These are phyloP conservation scores for Gymnoscopelus braueri DNA, from an alignment of 2,797 vertebrate species.

Conservation along the genomic window DNA sequence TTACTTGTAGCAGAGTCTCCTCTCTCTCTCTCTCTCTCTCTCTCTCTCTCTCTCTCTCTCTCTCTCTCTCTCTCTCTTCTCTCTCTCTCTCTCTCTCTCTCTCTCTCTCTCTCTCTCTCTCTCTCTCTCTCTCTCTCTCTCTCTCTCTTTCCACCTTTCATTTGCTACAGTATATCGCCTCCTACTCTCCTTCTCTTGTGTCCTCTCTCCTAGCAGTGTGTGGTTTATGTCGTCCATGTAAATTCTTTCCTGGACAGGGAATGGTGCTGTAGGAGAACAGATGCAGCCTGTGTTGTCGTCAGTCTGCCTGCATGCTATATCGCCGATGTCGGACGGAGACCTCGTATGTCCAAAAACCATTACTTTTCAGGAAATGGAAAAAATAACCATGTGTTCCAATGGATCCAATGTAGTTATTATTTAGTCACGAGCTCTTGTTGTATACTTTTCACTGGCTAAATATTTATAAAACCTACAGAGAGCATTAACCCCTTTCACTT, in stretches of 20 bases:
- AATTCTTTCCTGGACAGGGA: constrained; percentile 59
- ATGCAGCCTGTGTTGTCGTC: constrained; percentile 42
- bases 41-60: neutral
- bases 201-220: constrained; percentile 36
- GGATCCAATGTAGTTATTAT: too few relatives aligned
- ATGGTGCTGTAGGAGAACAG: constrained; percentile 39
- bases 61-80: constrained; percentile 6
- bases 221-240: constrained; percentile 33
- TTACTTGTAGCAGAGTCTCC: too few relatives aligned
- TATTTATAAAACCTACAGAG: too few relatives aligned
- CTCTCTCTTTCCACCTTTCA: neutral
- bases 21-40: neutral
- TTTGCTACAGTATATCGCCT: constrained; percentile 6
- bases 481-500: too few relatives aligned
- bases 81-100: neutral
- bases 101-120: neutral
- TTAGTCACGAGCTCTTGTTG: too few relatives aligned
- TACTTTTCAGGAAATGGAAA: too few relatives aligned
- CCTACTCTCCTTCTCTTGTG: constrained; percentile 12
- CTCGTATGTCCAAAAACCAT: too few relatives aligned
- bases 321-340: too few relatives aligned
- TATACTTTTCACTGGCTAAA: too few relatives aligned
- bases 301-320: neutral
- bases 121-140: constrained; percentile 1
- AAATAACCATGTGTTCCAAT: too few relatives aligned